A percentile compares a stretch with the other conserved stretches of the same genome.
Conservation (phyloP, 2,797 vertebrate species). For the Gobio occitaniae region DNA sequence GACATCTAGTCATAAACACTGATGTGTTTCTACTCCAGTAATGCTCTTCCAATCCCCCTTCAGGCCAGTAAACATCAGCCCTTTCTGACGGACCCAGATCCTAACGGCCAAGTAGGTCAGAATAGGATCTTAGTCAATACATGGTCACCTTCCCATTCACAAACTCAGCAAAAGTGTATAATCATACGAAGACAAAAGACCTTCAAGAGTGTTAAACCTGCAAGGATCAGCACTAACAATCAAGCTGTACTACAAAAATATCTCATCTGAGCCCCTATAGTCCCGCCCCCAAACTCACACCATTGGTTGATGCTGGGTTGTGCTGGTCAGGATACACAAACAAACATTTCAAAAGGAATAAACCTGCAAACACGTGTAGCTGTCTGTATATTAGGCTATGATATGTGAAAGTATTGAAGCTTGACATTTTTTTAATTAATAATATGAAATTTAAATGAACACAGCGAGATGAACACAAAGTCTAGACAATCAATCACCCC, state of each 20-base stretch:
- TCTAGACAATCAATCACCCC: neutral
- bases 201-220: neutral
- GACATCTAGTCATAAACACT: conserved; percentile 60
- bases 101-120: conserved; percentile 53
- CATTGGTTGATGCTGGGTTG: neutral
- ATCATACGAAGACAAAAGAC: neutral
- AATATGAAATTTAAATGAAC: neutral
- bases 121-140: conserved; percentile 47
- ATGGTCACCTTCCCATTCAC: neutral
- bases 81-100: conserved; percentile 55
- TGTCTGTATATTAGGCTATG: neutral
- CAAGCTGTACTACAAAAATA: neutral
- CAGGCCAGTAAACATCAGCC: conserved; percentile 37
- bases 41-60: conserved; percentile 2
- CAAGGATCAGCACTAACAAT: neutral
- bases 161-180: neutral
- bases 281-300: too few relatives aligned
- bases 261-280: neutral
- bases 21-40: neutral
- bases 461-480: neutral
- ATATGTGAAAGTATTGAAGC: neutral
- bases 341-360: neutral
- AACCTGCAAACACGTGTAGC: neutral
- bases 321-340: neutral
- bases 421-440: too few relatives aligned